Percentiles rank a stretch among this genome's conserved stretches.
Conservation (phyloP, 2,797 vertebrate species). For the Gorsachius magnificus region DNA sequence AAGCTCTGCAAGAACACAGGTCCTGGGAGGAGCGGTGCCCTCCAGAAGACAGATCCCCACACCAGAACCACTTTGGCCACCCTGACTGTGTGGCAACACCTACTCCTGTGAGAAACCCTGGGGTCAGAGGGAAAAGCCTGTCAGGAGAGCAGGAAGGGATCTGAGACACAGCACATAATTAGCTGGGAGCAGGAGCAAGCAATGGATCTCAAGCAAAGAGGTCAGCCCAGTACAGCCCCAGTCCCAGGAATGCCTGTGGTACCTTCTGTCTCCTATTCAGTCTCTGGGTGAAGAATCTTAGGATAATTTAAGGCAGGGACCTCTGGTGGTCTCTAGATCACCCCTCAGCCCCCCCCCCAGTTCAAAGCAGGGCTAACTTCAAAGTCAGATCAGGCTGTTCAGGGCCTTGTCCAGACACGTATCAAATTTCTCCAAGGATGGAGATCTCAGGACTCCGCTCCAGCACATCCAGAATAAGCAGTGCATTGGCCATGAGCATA, state of each 20-base stretch:
- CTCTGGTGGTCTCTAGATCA: not conserved
- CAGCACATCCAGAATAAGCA: not conserved
- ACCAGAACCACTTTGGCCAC: not conserved
- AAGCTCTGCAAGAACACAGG: accelerated
- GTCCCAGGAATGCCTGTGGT: not conserved
- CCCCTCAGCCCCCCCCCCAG: not conserved
- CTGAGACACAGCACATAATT: accelerated
- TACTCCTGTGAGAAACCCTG: not conserved
- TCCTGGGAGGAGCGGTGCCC: not conserved
- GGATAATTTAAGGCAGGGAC: not conserved
- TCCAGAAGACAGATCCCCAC: not conserved
- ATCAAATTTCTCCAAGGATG: accelerated
- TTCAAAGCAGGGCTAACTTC: not conserved
- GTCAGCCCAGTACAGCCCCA: not conserved
- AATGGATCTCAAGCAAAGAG: not conserved
- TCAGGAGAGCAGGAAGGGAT: not conserved
- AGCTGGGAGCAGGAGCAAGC: not conserved
- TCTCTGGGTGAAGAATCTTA: not conserved
- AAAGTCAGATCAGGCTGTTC: not conserved
- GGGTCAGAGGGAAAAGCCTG: not conserved
- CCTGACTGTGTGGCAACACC: accelerated
- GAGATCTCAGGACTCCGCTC: not conserved
- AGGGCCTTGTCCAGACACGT: not conserved
- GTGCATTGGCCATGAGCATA: accelerated
- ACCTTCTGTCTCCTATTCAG: not conserved